These are phyloP conservation scores for Troilus luridus DNA, from an alignment of 2,888 invertebrate species.

Conservation along the genomic window DNA sequence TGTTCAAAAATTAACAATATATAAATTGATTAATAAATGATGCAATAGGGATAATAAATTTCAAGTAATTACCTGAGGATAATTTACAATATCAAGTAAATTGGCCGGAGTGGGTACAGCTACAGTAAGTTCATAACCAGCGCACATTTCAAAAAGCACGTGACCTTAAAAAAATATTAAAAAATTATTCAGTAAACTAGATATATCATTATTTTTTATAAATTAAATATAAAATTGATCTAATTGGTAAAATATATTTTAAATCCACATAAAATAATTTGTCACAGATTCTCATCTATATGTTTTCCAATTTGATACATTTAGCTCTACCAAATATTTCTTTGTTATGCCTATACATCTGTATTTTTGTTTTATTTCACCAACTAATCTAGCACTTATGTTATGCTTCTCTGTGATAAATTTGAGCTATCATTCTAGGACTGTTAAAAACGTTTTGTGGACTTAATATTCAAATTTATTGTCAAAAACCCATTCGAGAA, in stretches of 20 bases:
- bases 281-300: not conserved
- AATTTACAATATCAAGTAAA: conserved; percentile 78
- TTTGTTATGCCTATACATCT: not conserved
- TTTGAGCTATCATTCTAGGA: not conserved
- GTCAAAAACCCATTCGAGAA: no score
- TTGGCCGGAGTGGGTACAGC: conserved; percentile 83
- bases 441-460: no score
- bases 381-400: not conserved
- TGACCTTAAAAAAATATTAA: conserved; percentile 72
- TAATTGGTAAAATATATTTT: not conserved
- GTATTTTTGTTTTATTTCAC: not conserved
- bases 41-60: not conserved
- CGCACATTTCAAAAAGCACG: conserved; percentile 92
- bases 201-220: not conserved
- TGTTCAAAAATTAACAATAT: no score
- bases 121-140: conserved; percentile 84
- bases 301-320: not conserved
- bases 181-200: not conserved
- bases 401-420: not conserved
- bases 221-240: not conserved
- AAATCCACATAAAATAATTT: not conserved
- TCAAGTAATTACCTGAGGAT: conserved; percentile 76
- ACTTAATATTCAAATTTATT: no score
- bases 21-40: not conserved
- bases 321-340: not conserved